Percentiles rank a stretch among this genome's conserved stretches.
phyloP scores from a whole-genome alignment of 1,140 invertebrate species.

The Sarcophaga bullata region DNA sequence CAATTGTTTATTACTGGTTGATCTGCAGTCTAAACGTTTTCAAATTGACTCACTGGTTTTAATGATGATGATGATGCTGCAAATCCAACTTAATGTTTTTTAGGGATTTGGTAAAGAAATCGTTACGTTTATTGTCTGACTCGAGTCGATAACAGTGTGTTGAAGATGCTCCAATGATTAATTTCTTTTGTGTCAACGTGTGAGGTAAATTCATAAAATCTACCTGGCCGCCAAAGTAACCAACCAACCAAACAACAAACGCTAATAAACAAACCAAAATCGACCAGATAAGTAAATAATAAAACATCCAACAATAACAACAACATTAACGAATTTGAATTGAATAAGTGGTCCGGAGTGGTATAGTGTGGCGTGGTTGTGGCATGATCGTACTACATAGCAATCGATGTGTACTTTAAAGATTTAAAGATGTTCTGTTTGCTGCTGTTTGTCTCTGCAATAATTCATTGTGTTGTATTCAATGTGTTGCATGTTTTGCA shows the following conservation, averaged over 20 bases:
- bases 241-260: background rate
- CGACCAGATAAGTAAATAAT: background rate
- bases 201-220: slow-evolving; percentile 2
- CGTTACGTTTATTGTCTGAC: background rate
- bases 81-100: background rate
- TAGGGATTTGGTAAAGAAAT: background rate
- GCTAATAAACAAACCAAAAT: background rate
- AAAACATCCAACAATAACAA: slow-evolving; percentile 9
- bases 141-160: background rate
- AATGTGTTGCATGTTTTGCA: slow-evolving; percentile 14
- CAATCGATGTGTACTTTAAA: too few species aligned
- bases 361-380: too few species aligned
- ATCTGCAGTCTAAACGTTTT: background rate
- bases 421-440: background rate
- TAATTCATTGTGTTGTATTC: background rate
- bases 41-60: background rate
- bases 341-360: background rate
- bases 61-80: background rate
- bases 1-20: background rate
- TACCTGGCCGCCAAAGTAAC: background rate
- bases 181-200: slow-evolving; percentile 38
- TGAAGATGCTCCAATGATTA: slow-evolving; percentile 29
- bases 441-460: slow-evolving; percentile 2
- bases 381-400: too few species aligned
- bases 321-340: background rate